phyloP scores from a whole-genome alignment of 2,797 vertebrate species.

The Sciurus vulgaris region DNA sequence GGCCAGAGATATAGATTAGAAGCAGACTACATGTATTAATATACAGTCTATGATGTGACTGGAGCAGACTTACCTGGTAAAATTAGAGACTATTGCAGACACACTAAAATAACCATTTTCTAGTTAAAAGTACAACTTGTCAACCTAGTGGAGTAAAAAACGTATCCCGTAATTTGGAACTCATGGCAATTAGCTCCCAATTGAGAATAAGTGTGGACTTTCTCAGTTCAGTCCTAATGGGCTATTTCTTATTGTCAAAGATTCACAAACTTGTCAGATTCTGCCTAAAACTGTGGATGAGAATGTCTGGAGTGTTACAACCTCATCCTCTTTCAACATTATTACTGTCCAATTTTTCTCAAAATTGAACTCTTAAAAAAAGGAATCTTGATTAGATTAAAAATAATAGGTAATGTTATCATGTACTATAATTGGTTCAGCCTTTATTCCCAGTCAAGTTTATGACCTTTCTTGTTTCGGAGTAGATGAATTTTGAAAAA shows the following conservation, averaged over 20 bases:
- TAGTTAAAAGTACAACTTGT: conserved; percentile 22
- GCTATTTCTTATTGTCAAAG: conserved; percentile 22
- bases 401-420: background rate
- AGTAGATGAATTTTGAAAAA: background rate
- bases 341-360: background rate
- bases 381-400: background rate
- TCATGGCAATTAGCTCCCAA: conserved; percentile 15
- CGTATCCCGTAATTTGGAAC: background rate
- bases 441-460: background rate
- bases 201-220: conserved; percentile 47
- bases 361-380: background rate
- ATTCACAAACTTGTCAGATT: conserved; percentile 37
- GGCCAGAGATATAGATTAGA: background rate
- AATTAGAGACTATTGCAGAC: background rate
- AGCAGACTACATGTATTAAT: background rate
- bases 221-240: background rate
- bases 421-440: background rate
- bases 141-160: background rate
- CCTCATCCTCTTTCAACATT: background rate
- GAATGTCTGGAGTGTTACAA: background rate
- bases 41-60: background rate
- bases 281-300: background rate
- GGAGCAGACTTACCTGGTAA: background rate
- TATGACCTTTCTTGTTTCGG: background rate
- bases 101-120: background rate